Evolutionary conservation across 2,113 vertebrate species (phyloP).

Genomic region (Thalassarche chlororhynchos): DNA sequence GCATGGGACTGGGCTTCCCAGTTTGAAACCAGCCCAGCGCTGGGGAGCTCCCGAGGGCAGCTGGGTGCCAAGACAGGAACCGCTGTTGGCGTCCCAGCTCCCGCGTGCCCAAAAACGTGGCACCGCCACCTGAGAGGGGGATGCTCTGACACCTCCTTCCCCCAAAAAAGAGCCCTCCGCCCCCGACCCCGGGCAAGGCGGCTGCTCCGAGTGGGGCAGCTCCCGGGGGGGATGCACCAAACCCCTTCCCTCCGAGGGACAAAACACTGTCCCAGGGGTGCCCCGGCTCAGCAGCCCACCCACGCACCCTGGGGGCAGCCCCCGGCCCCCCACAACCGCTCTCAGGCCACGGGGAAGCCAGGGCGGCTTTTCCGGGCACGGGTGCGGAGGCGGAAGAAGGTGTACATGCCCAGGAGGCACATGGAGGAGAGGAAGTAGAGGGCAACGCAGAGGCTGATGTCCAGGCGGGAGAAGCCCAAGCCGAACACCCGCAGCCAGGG

Average conservation of each 20-base stretch:
- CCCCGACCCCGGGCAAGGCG: fast-evolving
- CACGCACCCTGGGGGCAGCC: background rate
- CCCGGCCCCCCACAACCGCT: fast-evolving
- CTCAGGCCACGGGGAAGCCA: slow-evolving; percentile 60
- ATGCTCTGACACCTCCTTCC: background rate
- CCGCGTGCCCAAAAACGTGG: fast-evolving
- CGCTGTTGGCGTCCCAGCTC: background rate
- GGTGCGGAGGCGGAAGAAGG: slow-evolving; percentile 83
- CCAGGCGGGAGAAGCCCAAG: slow-evolving; percentile 86
- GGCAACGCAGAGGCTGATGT: slow-evolving; percentile 88
- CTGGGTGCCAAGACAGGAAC: background rate
- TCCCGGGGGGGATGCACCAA: background rate
- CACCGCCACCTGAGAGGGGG: background rate
- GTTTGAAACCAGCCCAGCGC: background rate
- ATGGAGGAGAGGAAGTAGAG: slow-evolving; percentile 88
- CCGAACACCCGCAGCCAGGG: slow-evolving; percentile 83
- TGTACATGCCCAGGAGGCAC: slow-evolving; percentile 87
- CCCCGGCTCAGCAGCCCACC: background rate
- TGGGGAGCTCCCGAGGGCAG: background rate
- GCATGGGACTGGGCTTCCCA: background rate
- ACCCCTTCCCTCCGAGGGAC: background rate
- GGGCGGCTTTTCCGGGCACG: slow-evolving; percentile 65
- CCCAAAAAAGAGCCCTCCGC: background rate
- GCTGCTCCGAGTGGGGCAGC: background rate
- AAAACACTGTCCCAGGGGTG: background rate